A percentile compares a stretch with the other conserved stretches of the same genome.
Evolutionary conservation across 2,888 invertebrate genomes (phyloP).

Genomic region (Steinernema hermaphroditum): DNA sequence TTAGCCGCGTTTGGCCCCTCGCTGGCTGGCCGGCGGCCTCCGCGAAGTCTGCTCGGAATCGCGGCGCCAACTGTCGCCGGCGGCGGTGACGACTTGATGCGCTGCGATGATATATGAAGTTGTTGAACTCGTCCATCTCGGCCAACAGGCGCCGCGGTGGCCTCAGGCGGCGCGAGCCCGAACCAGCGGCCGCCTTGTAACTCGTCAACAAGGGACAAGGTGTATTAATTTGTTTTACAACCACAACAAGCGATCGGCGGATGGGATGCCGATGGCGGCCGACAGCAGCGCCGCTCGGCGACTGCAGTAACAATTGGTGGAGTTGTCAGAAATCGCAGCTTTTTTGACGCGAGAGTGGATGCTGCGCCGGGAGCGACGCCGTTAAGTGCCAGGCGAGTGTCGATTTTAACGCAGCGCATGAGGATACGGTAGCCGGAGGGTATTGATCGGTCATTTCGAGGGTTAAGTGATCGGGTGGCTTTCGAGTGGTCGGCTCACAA

Average conservation of each 20-base stretch:
- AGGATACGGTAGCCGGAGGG: neutral
- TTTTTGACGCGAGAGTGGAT: constrained; percentile 7
- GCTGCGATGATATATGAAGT: constrained; percentile 24
- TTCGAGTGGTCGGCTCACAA: neutral
- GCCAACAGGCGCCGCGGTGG: constrained; percentile 16
- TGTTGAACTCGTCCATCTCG: constrained; percentile 18
- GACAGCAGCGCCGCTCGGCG: neutral
- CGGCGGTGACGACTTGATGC: constrained; percentile 23
- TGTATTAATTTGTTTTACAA: constrained; percentile 28
- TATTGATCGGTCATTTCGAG: constrained; percentile 18
- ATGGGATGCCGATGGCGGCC: neutral
- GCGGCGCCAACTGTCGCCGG: constrained; percentile 15
- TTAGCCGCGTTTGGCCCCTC: constrained; percentile 8
- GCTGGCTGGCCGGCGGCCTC: neutral
- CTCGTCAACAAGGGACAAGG: constrained; percentile 25
- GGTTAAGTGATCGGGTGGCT: neutral
- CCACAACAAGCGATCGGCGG: constrained; percentile 22
- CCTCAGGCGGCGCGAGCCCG: constrained; percentile 9
- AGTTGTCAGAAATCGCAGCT: constrained; percentile 26
- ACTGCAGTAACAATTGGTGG: constrained; percentile 24
- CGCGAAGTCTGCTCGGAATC: constrained; percentile 1
- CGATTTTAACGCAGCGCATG: neutral
- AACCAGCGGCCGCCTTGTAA: constrained; percentile 14
- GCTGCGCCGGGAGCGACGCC: neutral
- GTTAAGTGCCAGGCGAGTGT: constrained; percentile 25